Conservation (phyloP, 2,888 invertebrate genomes). For the Steromphala cineraria region DNA sequence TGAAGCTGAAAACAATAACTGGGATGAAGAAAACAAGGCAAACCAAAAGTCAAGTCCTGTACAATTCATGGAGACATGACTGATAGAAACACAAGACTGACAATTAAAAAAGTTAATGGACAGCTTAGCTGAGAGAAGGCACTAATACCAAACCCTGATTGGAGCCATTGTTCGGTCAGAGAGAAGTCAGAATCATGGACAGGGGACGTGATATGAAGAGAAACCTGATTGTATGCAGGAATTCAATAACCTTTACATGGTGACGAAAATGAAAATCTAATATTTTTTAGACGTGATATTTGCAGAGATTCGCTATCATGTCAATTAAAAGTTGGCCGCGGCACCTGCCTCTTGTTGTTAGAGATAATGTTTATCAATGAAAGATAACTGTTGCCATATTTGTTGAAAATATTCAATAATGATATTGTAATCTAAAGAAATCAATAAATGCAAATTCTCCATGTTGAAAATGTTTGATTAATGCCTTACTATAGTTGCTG, state of each 20-base stretch:
- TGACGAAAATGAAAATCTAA: too few relatives aligned
- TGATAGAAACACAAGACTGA: not conserved
- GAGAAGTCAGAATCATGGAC: not conserved
- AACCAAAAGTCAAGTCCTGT: not conserved
- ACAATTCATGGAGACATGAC: not conserved
- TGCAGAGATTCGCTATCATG: too few relatives aligned
- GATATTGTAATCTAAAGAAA: too few relatives aligned
- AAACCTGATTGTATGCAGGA: not conserved
- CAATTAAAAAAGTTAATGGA: conserved; percentile 3
- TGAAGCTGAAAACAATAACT: not conserved
- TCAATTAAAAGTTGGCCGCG: too few relatives aligned
- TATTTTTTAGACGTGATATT: too few relatives aligned
- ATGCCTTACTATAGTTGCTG: too few relatives aligned
- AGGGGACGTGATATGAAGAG: not conserved
- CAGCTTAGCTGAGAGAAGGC: not conserved
- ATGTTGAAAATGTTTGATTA: too few relatives aligned
- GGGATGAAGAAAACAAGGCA: not conserved
- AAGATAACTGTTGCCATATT: too few relatives aligned
- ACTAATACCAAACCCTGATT: not conserved
- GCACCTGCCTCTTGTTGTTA: too few relatives aligned
- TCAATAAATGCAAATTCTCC: too few relatives aligned
- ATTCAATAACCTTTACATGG: not conserved
- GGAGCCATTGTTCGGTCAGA: not conserved
- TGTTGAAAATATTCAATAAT: too few relatives aligned
- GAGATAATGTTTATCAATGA: too few relatives aligned